Evolutionary conservation across 2,113 vertebrate genomes (phyloP).

Genomic region (Hemibagrus wyckioides): DNA sequence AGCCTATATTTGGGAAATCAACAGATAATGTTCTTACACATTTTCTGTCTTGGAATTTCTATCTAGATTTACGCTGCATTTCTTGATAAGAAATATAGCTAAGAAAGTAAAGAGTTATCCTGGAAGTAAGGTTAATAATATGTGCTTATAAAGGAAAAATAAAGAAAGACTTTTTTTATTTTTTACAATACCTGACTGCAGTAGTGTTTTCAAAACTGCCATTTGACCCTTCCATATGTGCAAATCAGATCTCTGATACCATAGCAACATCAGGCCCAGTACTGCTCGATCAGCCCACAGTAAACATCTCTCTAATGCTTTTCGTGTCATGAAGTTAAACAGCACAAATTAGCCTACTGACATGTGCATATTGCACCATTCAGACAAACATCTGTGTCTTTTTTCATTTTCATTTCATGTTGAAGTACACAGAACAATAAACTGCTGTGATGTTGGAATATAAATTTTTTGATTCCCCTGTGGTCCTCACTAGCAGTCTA

Average conservation of each 20-base stretch:
- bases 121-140: neutral
- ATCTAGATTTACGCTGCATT: neutral
- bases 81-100: neutral
- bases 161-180: neutral
- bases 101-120: neutral
- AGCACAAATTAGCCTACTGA: neutral
- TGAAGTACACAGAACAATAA: neutral
- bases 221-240: conserved; percentile 40
- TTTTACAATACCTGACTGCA: neutral
- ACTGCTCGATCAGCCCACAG: neutral
- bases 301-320: neutral
- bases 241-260: conserved; percentile 37
- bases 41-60: neutral
- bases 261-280: conserved; percentile 32
- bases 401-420: no score
- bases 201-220: neutral
- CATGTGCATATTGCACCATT: neutral
- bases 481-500: neutral
- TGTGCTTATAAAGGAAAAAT: neutral
- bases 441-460: neutral
- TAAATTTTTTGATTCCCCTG: neutral
- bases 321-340: neutral
- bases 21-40: neutral
- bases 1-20: neutral
- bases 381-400: neutral